phyloP scores from a whole-genome alignment of 2,797 vertebrate genomes.

The Artibeus jamaicensis region DNA sequence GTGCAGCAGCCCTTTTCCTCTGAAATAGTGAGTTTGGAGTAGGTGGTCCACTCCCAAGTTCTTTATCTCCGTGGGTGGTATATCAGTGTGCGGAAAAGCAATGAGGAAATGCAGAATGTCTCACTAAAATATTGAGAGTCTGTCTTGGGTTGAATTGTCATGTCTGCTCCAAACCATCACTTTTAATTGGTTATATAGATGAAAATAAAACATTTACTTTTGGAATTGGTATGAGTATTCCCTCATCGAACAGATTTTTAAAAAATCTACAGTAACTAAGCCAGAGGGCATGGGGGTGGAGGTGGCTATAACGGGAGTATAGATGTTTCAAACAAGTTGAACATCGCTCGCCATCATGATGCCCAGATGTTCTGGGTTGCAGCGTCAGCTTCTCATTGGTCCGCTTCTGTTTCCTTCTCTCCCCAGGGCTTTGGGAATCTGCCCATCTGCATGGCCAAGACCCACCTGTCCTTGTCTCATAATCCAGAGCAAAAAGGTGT shows the following conservation, averaged over 20 bases:
- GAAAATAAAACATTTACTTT: not conserved
- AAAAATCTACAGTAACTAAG: not conserved
- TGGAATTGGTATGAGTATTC: not conserved
- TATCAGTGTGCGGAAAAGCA: not conserved
- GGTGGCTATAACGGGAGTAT: not conserved
- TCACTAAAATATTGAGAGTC: not conserved
- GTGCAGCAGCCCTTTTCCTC: not conserved
- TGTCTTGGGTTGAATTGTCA: not conserved
- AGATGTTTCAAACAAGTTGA: not conserved
- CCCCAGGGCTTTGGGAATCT: conserved; percentile 93
- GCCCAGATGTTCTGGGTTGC: not conserved
- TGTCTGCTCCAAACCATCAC: not conserved
- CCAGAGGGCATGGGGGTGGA: not conserved
- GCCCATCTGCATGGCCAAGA: conserved; percentile 99
- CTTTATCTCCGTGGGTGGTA: not conserved
- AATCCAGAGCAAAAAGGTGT: conserved; percentile 96
- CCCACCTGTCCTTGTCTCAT: conserved; percentile 96
- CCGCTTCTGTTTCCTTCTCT: not conserved
- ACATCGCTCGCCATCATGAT: not conserved
- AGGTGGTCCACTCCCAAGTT: not conserved
- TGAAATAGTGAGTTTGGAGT: not conserved
- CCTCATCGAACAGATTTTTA: not conserved
- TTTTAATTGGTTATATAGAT: not conserved
- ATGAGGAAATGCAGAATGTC: not conserved
- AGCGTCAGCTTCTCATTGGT: not conserved